Percentiles rank a stretch among this genome's conserved stretches.
Conservation (phyloP, 2,113 vertebrate species). For the Taurulus bubalis region DNA sequence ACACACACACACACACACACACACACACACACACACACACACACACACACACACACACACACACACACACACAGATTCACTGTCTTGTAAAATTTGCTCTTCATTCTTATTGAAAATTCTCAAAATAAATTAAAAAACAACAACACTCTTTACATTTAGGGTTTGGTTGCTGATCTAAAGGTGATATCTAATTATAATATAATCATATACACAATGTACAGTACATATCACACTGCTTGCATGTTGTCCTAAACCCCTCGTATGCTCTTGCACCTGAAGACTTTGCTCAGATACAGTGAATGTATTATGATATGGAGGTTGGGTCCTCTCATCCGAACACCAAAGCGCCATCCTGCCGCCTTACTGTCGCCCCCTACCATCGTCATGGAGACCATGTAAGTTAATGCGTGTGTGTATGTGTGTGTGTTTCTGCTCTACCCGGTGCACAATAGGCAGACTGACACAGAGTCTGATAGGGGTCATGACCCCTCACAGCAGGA, state of each 20-base stretch:
- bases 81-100: neutral
- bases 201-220: neutral
- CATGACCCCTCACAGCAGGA: conserved; percentile 88
- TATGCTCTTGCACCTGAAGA: conserved; percentile 10
- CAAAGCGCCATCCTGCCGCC: conserved; percentile 91
- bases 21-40: neutral
- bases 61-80: neutral
- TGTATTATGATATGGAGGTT: conserved; percentile 49
- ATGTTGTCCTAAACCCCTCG: neutral
- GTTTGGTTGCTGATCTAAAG: neutral
- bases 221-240: neutral
- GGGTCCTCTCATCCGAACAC: conserved; percentile 52
- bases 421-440: conserved; percentile 66
- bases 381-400: conserved; percentile 98
- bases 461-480: conserved; percentile 99
- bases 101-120: neutral
- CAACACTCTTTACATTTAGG: neutral
- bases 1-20: neutral
- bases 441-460: conserved; percentile 94
- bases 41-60: neutral
- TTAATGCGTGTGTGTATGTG: conserved; percentile 83
- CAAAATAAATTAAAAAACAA: neutral
- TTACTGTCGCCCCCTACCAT: conserved; percentile 93
- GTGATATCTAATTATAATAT: neutral
- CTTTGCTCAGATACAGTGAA: conserved; percentile 36